Evolutionary conservation across 2,113 vertebrate species (phyloP), one percentile per base, ranked within the genome.

Genomic region (Lepus americanus): DNA sequence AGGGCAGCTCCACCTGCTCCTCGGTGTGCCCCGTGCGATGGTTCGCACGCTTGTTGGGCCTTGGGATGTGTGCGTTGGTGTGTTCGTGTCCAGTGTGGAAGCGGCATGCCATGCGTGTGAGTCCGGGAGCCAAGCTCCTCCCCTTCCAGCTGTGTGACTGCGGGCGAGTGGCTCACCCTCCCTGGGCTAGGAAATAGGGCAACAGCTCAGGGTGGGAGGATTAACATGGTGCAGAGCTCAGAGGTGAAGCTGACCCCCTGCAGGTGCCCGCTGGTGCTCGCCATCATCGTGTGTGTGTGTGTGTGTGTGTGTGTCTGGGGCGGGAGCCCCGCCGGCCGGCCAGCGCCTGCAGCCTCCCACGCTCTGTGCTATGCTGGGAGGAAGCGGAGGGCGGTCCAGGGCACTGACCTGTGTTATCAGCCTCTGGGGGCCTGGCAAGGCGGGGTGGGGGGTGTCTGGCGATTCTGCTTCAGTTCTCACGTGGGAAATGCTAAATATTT

Each of bases 401-500:
- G 17, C 92, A 76, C 59, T 97, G 97, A 96, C 95, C 96, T 82
- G 85, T 79, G 76, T 95, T 97, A 97, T 96, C 96, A 70, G 72
- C 74, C 89, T 82, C 92, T 86, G 87, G 51, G 51, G 92, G 91
- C 96, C 95, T 63, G 90, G 44, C 44, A 44, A 44, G 44, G 44
- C 44, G 44, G 44, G 78, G 49, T 74, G 63, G 53, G 78, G 85
- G 67, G 67, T 7, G 49, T 96, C 97, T 97, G 97, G 96, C 51
- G 63, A 79, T 81, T 92, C 61, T 14, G 89, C 27, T 39, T 84
- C 39, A 0, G 83, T 92, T 96, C 96, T 93, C 91, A 94, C 0
- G 17, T 0, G 7, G 67, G 89, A 95, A 97, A 96, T 67, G 77
- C 92, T 97, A 97, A 97, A 97, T 97, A 97, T 97, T 97, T 97